Base-by-base conservation (phyloP, 2,888 invertebrate genomes). In the Notocelia uddmanniana region DNA sequence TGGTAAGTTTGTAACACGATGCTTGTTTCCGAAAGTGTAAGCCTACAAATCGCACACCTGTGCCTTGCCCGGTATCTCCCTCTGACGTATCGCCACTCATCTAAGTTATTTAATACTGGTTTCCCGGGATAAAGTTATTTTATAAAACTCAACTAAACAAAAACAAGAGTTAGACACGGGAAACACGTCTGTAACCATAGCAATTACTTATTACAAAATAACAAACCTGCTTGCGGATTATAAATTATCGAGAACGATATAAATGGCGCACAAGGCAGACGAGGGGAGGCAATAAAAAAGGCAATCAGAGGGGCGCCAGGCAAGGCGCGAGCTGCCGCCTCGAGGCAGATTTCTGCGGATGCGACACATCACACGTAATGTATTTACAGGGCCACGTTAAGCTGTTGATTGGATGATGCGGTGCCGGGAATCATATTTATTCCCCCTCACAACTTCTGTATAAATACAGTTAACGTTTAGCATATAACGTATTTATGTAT, bases 201-300 rank as follows among this genome's bases (percentile, higher is more conserved):
- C 41, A 52, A 71, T 71, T 66, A 70, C n/a, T 70, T 66, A 71
- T 71, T 68, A 62, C 62, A 60, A 55, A 55, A 62, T 68, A 72
- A 68, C 60, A 62, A 72, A 55, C 72, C 55, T 55, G 50, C 62
- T 62, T 60, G 71, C 21, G 54, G 66, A 71, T 68, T 72, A 68
- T 72, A 72, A 67, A 72, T 72, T 62, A 72, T 72, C 64, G 58
- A 74, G 57, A 64, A 69, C 60, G 64, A 69, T 72, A 63, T 62
- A 76, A 75, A 77, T 78, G 77, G 80, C 83, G 82, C 80, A 80
- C 78, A 78, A 74, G 75, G 76, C 74, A 73, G 76, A 79, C 74
- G 80, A 31, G 23, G 71, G 74, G 77, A 80, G 76, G 84, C 83
- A 87, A 85, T 87, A 87, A 87, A 88, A 85, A 83, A 84, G 82